A percentile compares a stretch with the other conserved stretches of the same genome.
phyloP scores from a whole-genome alignment of 2,888 invertebrate species.

The Ornithoptera priamus region DNA sequence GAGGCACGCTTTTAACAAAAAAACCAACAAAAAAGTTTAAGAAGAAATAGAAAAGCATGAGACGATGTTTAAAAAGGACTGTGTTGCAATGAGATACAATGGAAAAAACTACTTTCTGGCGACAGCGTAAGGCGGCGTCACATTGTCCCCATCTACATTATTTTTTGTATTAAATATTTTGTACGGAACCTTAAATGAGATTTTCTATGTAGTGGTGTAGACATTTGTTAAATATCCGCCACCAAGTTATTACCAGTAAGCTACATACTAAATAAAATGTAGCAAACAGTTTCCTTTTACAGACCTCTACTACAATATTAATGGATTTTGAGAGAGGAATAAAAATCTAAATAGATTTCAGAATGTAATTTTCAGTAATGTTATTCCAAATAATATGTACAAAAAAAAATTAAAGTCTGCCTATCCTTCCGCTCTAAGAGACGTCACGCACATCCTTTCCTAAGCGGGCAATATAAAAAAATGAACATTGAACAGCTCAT shows the following conservation, averaged over 20 bases:
- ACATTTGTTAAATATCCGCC: too few relatives aligned
- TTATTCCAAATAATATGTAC: slow-evolving; percentile 61
- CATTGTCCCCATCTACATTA: slow-evolving; percentile 45
- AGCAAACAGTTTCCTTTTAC: too few relatives aligned
- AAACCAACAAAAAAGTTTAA: slow-evolving; percentile 49
- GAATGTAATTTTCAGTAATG: slow-evolving; percentile 47
- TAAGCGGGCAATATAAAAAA: slow-evolving; percentile 56
- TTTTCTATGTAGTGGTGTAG: not conserved
- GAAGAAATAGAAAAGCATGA: slow-evolving; percentile 50
- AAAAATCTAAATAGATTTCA: slow-evolving; percentile 11
- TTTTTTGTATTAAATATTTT: slow-evolving; percentile 37
- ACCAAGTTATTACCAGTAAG: too few relatives aligned
- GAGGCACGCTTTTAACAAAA: slow-evolving; percentile 65
- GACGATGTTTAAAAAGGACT: slow-evolving; percentile 66
- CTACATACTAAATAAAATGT: too few relatives aligned
- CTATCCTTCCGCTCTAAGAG: slow-evolving; percentile 75
- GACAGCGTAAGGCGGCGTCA: slow-evolving; percentile 51
- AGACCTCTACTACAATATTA: too few relatives aligned
- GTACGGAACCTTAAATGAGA: slow-evolving; percentile 24
- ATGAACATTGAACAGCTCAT: slow-evolving; percentile 52
- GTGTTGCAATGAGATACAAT: slow-evolving; percentile 64
- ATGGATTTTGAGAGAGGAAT: not conserved
- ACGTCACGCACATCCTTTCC: slow-evolving; percentile 73
- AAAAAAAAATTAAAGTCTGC: slow-evolving; percentile 52
- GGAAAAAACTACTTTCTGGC: slow-evolving; percentile 64